A percentile compares a stretch with the other conserved stretches of the same genome.
phyloP scores from a whole-genome alignment of 2,113 vertebrate genomes.

The Trematocara unimaculatum region DNA sequence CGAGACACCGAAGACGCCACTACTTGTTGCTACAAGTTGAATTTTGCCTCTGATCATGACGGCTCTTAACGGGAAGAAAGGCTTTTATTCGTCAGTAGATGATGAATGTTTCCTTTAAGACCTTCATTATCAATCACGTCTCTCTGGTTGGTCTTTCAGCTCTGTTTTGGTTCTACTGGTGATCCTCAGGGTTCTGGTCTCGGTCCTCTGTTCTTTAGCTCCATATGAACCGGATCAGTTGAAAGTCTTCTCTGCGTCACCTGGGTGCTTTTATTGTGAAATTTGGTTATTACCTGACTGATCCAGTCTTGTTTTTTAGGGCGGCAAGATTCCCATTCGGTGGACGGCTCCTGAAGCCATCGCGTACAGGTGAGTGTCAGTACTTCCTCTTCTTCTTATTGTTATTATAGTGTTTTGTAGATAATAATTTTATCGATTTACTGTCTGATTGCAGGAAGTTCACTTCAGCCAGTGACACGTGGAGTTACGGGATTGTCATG shows the following conservation, averaged over 20 bases:
- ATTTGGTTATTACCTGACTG: accelerated
- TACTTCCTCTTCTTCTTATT: background rate
- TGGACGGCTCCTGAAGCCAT: slow-evolving; percentile 83
- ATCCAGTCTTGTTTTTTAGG: slow-evolving; percentile 39
- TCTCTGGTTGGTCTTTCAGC: background rate
- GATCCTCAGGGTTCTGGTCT: background rate
- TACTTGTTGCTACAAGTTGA: background rate
- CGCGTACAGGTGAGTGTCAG: slow-evolving; percentile 45
- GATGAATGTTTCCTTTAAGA: background rate
- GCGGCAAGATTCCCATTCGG: slow-evolving; percentile 81
- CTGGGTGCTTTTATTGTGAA: slow-evolving; percentile 8
- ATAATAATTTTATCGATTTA: accelerated
- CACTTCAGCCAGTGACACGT: slow-evolving; percentile 78
- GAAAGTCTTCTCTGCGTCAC: accelerated
- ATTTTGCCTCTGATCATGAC: background rate
- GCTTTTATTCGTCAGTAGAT: background rate
- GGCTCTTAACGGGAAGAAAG: background rate
- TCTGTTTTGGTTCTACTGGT: background rate
- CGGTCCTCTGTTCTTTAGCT: background rate
- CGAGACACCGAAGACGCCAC: too few relatives aligned
- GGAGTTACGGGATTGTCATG: slow-evolving; percentile 83
- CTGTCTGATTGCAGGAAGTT: slow-evolving; percentile 68
- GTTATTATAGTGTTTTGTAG: accelerated
- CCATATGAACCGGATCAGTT: background rate
- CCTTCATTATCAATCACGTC: background rate